Conservation (phyloP, 2,113 vertebrate genomes). For the Xiphophorus hellerii region DNA sequence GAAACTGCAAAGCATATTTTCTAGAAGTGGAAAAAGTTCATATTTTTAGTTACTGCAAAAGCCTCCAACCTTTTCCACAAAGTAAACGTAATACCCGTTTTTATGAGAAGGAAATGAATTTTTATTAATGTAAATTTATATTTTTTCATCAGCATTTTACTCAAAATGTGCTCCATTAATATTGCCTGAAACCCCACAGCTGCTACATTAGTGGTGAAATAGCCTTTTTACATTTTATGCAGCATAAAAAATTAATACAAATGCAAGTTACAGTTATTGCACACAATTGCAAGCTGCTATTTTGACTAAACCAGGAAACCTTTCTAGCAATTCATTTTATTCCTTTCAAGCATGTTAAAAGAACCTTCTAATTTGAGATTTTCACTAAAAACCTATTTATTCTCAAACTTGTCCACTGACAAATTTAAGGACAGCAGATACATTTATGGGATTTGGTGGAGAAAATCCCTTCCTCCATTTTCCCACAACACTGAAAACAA, state of each 20-base stretch:
- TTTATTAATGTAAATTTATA: not conserved
- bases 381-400: not conserved
- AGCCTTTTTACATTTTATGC: not conserved
- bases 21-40: not conserved
- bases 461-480: not conserved
- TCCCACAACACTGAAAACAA: slow-evolving; percentile 4
- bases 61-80: not conserved
- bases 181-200: not conserved
- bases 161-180: not conserved
- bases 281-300: not conserved
- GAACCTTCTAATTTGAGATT: not conserved
- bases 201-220: not conserved
- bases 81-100: not conserved
- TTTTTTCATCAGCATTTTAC: not conserved
- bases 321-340: not conserved
- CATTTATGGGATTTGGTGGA: too few relatives aligned
- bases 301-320: not conserved
- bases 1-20: not conserved
- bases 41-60: not conserved
- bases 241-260: not conserved
- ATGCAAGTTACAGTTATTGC: not conserved
- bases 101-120: not conserved
- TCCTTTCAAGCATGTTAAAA: not conserved
- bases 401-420: not conserved
- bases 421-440: not conserved